These are phyloP conservation scores for Lutraria rhynchaena DNA, from an alignment of 1,140 invertebrate genomes.

Conservation along the genomic window DNA sequence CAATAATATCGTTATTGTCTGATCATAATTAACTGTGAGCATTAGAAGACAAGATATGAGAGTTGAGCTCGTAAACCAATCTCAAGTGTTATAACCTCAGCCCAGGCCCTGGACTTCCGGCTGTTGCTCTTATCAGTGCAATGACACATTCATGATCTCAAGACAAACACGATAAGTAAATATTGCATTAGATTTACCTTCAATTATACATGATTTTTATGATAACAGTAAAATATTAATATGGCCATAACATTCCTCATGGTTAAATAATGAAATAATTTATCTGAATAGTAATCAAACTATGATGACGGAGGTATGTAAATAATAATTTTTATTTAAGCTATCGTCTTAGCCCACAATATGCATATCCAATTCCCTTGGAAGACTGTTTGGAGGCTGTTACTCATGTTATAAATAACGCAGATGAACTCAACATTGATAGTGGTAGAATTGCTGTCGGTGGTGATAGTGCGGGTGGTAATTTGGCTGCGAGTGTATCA, in stretches of 20 bases:
- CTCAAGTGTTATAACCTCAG: no score
- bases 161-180: no score
- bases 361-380: conserved; percentile 13
- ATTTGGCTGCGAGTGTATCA: conserved; percentile 66
- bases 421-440: conserved; percentile 25
- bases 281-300: not conserved
- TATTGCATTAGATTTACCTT: no score
- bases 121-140: no score
- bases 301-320: no score
- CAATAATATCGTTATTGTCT: no score
- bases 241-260: not conserved
- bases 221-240: not conserved
- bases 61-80: no score
- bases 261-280: not conserved
- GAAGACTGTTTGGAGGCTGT: conserved; percentile 29
- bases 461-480: conserved; percentile 70
- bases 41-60: no score
- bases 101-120: no score
- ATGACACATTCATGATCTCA: no score
- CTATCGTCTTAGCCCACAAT: conserved; percentile 35
- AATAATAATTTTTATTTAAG: conserved; percentile 10
- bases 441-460: conserved; percentile 24
- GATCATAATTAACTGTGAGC: no score
- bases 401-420: not conserved
- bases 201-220: not conserved